phyloP scores from a whole-genome alignment of 2,888 invertebrate species.

The Seira musarum region DNA sequence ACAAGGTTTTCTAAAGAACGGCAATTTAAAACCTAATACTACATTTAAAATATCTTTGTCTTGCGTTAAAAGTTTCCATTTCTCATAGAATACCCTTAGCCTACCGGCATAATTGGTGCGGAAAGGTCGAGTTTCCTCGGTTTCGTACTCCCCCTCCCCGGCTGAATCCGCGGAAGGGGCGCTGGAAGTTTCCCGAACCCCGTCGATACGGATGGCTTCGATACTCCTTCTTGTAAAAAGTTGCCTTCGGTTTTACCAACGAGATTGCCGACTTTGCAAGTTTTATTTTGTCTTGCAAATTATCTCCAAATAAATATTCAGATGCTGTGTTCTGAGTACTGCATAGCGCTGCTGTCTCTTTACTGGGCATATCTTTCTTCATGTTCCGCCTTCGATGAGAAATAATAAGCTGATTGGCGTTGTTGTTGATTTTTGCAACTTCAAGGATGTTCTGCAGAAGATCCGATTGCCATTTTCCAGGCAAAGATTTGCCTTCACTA shows the following conservation, averaged over 20 bases:
- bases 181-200: background rate
- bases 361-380: background rate
- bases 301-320: conserved; percentile 1
- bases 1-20: background rate
- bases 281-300: background rate
- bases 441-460: background rate
- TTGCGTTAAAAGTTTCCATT: conserved; percentile 23
- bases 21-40: conserved; percentile 22
- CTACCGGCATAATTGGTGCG: conserved; percentile 9
- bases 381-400: background rate
- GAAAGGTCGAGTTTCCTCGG: background rate
- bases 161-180: background rate
- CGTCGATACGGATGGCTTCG: background rate
- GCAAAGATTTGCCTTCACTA: background rate
- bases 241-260: background rate
- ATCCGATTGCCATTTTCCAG: background rate
- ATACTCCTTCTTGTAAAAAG: background rate
- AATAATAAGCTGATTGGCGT: background rate
- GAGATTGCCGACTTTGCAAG: background rate
- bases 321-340: background rate
- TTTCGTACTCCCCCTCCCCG: background rate
- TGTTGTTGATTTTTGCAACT: background rate
- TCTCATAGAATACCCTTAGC: background rate
- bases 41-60: conserved; percentile 18
- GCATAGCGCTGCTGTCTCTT: background rate